Evolutionary conservation across 2,113 vertebrate genomes (phyloP).

Genomic region (Gavialis gangeticus): DNA sequence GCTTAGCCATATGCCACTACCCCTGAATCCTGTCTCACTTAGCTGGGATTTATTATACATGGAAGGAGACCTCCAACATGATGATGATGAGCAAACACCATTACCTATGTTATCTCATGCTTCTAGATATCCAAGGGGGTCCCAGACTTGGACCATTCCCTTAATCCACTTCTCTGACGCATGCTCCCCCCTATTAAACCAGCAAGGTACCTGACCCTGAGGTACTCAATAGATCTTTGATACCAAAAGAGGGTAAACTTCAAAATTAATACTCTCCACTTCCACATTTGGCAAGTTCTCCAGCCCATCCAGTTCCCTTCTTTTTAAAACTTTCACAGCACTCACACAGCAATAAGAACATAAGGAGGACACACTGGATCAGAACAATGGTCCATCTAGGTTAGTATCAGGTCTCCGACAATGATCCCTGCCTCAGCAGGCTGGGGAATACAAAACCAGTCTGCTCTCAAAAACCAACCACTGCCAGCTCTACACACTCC

Average conservation of each 20-base stretch:
- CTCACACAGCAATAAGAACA: neutral
- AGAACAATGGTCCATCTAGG: no score
- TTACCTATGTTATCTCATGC: neutral
- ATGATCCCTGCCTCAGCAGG: no score
- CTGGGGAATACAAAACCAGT: no score
- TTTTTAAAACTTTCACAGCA: neutral
- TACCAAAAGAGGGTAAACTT: accelerated
- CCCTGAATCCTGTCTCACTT: neutral
- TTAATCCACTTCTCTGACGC: neutral
- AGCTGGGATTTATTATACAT: neutral
- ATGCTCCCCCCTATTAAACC: neutral
- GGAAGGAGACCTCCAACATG: accelerated
- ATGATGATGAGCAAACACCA: accelerated
- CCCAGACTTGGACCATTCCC: neutral
- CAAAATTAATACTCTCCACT: neutral
- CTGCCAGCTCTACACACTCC: neutral
- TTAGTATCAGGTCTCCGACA: no score
- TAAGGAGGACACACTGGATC: no score
- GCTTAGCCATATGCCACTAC: neutral
- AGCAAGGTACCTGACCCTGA: accelerated
- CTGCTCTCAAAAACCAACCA: neutral
- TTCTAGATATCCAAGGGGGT: neutral
- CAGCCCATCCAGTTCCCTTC: accelerated
- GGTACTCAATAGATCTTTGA: accelerated
- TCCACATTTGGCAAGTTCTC: neutral